Conservation (phyloP, 2,888 invertebrate species). For the Carterocephalus palaemon region DNA sequence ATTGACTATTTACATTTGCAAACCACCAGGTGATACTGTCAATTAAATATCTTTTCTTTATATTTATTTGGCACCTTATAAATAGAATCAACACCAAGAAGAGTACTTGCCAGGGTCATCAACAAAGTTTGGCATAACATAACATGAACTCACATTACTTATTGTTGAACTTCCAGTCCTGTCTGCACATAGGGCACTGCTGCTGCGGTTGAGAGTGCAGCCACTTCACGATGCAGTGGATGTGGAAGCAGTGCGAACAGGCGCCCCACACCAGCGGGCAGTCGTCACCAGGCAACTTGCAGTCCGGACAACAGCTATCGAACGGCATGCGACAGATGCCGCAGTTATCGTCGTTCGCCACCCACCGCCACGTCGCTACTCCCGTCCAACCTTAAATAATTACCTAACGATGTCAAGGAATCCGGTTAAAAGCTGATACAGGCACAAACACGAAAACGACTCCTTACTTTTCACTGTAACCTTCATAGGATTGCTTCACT, state of each 20-base stretch:
- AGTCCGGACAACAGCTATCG: slow-evolving; percentile 98
- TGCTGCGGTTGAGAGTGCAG: slow-evolving; percentile 94
- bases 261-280: slow-evolving; percentile 99
- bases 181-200: slow-evolving; percentile 97
- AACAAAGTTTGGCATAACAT: too few species aligned
- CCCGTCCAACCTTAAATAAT: slow-evolving; percentile 88
- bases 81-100: too few species aligned
- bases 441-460: slow-evolving; percentile 10
- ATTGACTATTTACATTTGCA: too few species aligned
- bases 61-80: too few species aligned
- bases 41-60: too few species aligned
- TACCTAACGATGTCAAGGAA: background rate
- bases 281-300: slow-evolving; percentile 98
- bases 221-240: slow-evolving; percentile 99
- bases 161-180: slow-evolving; percentile 98
- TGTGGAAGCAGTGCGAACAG: slow-evolving; percentile 99
- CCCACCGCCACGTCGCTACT: slow-evolving; percentile 99
- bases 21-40: too few species aligned
- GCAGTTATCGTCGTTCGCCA: slow-evolving; percentile 99
- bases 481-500: slow-evolving; percentile 67
- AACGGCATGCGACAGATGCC: slow-evolving; percentile 99
- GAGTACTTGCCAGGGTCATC: too few species aligned
- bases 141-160: slow-evolving; percentile 61
- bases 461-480: slow-evolving; percentile 81
- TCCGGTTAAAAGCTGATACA: background rate